These are phyloP conservation scores for Stictocephala bisonia DNA, from an alignment of 2,888 invertebrate species.

Conservation along the genomic window DNA sequence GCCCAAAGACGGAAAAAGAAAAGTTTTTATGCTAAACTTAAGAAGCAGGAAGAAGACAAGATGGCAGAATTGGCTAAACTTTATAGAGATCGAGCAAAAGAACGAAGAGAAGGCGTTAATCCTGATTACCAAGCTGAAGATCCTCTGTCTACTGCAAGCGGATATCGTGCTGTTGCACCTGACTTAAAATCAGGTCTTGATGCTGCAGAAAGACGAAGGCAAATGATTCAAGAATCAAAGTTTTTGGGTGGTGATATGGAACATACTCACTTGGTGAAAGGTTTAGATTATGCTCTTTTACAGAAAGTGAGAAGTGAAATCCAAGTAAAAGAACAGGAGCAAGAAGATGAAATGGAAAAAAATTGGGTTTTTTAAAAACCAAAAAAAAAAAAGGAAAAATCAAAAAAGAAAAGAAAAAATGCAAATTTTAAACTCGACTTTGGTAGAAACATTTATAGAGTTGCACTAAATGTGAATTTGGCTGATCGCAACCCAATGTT, in stretches of 20 bases:
- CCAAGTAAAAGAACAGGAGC: slow-evolving; percentile 79
- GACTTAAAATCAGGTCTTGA: slow-evolving; percentile 93
- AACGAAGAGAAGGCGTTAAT: slow-evolving; percentile 86
- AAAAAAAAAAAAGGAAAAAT: slow-evolving; percentile 65
- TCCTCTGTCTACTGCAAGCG: slow-evolving; percentile 88
- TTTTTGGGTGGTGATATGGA: slow-evolving; percentile 99
- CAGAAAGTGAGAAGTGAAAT: slow-evolving; percentile 95
- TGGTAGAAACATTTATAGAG: slow-evolving; percentile 79
- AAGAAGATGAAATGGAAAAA: slow-evolving; percentile 86
- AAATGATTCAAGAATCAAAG: slow-evolving; percentile 98
- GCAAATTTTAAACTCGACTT: too few species aligned
- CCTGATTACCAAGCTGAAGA: slow-evolving; percentile 87
- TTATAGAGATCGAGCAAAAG: slow-evolving; percentile 91
- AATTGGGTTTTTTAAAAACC: slow-evolving; percentile 72
- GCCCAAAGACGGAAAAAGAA: slow-evolving; percentile 93
- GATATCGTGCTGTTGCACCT: slow-evolving; percentile 94
- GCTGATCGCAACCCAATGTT: slow-evolving; percentile 91
- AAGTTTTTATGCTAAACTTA: slow-evolving; percentile 92
- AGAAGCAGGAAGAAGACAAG: slow-evolving; percentile 95
- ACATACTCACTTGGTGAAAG: slow-evolving; percentile 99
- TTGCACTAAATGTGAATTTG: slow-evolving; percentile 56
- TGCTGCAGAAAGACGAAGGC: slow-evolving; percentile 93
- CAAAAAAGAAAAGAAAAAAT: too few species aligned
- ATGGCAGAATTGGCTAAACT: slow-evolving; percentile 94
- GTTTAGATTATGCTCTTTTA: slow-evolving; percentile 88